phyloP scores from a whole-genome alignment of 2,888 invertebrate genomes.

The Ellobium chinense region DNA sequence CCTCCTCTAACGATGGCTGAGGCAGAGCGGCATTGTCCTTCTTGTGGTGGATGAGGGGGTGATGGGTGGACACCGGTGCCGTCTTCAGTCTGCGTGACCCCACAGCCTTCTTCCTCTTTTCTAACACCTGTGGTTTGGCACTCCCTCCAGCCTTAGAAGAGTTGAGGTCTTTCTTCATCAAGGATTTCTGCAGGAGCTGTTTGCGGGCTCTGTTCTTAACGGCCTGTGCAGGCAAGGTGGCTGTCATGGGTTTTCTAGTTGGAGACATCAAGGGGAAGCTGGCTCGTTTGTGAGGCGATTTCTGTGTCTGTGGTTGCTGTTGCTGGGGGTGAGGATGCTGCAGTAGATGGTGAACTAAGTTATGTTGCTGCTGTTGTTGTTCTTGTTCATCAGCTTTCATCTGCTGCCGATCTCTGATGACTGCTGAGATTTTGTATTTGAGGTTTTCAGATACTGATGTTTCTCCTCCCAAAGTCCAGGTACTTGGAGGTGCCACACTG shows the following conservation, averaged over 20 bases:
- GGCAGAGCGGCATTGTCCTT: constrained; percentile 61
- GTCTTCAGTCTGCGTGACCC: constrained; percentile 35
- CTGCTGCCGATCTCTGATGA: not conserved
- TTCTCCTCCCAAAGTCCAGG: not conserved
- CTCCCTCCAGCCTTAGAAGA: not conserved
- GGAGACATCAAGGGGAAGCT: constrained; percentile 38
- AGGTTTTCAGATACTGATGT: not conserved
- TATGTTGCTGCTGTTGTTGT: not conserved
- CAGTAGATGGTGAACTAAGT: not conserved
- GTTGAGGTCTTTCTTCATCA: not conserved
- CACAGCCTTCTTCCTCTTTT: constrained; percentile 33
- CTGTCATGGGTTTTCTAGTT: not conserved
- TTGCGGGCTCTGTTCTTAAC: constrained; percentile 9
- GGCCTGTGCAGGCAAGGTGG: not conserved
- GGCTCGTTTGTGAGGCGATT: constrained; percentile 39
- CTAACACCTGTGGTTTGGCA: not conserved
- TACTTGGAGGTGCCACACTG: not conserved
- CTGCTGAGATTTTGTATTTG: not conserved
- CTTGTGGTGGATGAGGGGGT: constrained; percentile 68
- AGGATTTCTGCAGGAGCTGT: constrained; percentile 11
- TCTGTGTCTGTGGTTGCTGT: constrained; percentile 7
- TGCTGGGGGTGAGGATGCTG: not conserved
- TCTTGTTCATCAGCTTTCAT: not conserved
- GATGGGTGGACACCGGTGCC: constrained; percentile 39
- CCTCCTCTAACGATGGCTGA: constrained; percentile 71